A percentile compares a stretch with the other conserved stretches of the same genome.
Evolutionary conservation across 2,888 invertebrate genomes (phyloP).

Genomic region (Spodoptera picta): DNA sequence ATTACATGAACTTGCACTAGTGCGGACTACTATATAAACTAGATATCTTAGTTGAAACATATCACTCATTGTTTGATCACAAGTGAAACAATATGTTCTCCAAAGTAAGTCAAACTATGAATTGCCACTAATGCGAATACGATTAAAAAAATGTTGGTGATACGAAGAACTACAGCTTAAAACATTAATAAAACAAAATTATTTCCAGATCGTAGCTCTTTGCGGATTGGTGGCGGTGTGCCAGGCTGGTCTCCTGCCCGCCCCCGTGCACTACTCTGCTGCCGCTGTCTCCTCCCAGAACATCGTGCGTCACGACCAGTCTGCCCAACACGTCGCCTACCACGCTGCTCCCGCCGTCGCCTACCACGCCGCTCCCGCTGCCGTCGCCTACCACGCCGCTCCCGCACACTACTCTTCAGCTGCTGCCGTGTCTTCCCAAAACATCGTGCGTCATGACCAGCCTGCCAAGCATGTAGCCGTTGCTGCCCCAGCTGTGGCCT

Average conservation of each 20-base stretch:
- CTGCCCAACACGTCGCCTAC: constrained; percentile 11
- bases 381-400: constrained; percentile 59
- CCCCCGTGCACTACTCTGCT: constrained; percentile 62
- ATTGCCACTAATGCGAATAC: no score
- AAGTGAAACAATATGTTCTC: constrained; percentile 63
- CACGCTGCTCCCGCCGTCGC: constrained; percentile 27
- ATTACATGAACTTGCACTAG: constrained; percentile 15
- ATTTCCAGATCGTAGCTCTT: constrained; percentile 69
- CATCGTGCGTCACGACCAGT: constrained; percentile 64
- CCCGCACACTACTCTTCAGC: constrained; percentile 71
- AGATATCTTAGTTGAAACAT: constrained; percentile 21
- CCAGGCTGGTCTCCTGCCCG: constrained; percentile 70
- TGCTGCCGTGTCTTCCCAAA: constrained; percentile 72
- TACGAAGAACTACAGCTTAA: no score
- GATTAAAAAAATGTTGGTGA: no score
- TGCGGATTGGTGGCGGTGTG: constrained; percentile 61
- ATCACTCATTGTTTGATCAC: constrained; percentile 64
- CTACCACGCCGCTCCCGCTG: constrained; percentile 53
- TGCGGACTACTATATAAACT: constrained; percentile 50
- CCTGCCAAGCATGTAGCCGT: constrained; percentile 53
- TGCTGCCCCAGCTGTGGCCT: constrained; percentile 46
- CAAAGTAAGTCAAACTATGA: constrained; percentile 49
- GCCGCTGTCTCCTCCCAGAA: constrained; percentile 68
- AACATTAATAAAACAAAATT: no score
- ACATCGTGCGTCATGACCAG: constrained; percentile 73